Percentiles rank a stretch among this genome's conserved stretches.
phyloP scores from a whole-genome alignment of 2,888 invertebrate genomes.

The Pardosa pseudoannulata region DNA sequence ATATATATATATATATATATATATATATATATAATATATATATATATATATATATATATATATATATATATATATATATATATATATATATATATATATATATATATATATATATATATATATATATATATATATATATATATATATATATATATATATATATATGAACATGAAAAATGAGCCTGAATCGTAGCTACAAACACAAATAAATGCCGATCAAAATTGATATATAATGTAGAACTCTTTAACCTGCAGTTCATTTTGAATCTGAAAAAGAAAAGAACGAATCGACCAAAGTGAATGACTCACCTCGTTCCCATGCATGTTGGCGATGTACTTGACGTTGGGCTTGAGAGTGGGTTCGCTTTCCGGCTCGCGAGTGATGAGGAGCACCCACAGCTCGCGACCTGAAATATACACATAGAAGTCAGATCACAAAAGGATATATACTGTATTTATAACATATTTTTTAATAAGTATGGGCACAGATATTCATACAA shows the following conservation, averaged over 20 bases:
- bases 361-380: slow-evolving; percentile 87
- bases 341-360: slow-evolving; percentile 90
- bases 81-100: too few relatives aligned
- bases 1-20: too few relatives aligned
- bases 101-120: too few relatives aligned
- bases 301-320: slow-evolving; percentile 91
- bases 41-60: too few relatives aligned
- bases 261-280: background rate
- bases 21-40: too few relatives aligned
- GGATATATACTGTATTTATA: background rate
- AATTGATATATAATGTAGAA: background rate
- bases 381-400: slow-evolving; percentile 88
- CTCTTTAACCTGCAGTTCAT: background rate
- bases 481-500: background rate
- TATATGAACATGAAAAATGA: too few relatives aligned
- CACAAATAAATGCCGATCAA: background rate
- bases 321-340: slow-evolving; percentile 97
- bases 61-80: too few relatives aligned
- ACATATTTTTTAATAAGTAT: too few relatives aligned
- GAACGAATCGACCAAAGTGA: too few relatives aligned
- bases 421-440: slow-evolving; percentile 1
- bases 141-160: too few relatives aligned
- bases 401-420: slow-evolving; percentile 84
- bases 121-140: too few relatives aligned
- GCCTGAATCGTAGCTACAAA: too few relatives aligned